Conservation (phyloP, 2,113 vertebrate genomes). For the Clinocottus analis region DNA sequence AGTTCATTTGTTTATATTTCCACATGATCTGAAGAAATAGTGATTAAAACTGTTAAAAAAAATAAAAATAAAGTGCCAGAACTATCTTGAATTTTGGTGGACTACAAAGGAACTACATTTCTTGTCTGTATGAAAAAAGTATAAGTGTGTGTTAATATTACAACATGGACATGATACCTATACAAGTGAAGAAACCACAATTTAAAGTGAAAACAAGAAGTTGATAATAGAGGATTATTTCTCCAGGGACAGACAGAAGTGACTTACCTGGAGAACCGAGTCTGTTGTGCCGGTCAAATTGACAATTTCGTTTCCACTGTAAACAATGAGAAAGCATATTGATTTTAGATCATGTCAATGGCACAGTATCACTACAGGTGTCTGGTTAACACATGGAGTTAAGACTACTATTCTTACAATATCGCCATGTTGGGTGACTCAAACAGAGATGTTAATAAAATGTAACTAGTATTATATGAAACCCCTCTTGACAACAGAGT, state of each 20-base stretch:
- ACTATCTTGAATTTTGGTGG: not conserved
- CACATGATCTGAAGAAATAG: not conserved
- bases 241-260: not conserved
- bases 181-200: not conserved
- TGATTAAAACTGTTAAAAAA: not conserved
- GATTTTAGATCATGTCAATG: slow-evolving; percentile 2
- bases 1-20: not conserved
- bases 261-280: slow-evolving; percentile 63
- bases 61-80: not conserved
- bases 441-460: not conserved
- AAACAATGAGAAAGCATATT: slow-evolving; percentile 39
- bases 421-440: not conserved
- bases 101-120: no score
- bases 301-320: slow-evolving; percentile 67
- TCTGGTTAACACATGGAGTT: not conserved
- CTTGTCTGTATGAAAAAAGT: not conserved
- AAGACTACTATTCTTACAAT: no score
- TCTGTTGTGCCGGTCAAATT: slow-evolving; percentile 42
- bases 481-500: no score
- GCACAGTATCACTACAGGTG: not conserved
- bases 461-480: not conserved
- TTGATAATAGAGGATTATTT: not conserved
- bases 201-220: not conserved
- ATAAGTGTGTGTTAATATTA: not conserved
- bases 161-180: not conserved